These are phyloP conservation scores for Heterochromis multidens DNA, from an alignment of 2,113 vertebrate genomes.

Conservation along the genomic window DNA sequence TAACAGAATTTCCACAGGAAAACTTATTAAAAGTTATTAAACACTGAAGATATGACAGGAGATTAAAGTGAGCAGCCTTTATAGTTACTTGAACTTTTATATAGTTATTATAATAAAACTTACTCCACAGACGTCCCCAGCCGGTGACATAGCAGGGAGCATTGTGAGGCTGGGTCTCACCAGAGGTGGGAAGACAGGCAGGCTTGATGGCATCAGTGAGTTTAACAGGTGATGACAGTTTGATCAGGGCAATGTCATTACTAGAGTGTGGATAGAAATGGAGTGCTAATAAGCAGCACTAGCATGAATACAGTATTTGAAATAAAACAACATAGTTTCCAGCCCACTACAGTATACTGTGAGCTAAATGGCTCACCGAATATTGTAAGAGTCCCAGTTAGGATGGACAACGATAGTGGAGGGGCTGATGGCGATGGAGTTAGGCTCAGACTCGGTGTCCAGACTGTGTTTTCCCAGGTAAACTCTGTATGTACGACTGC, in stretches of 20 bases:
- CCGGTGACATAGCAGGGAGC: constrained; percentile 85
- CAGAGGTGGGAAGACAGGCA: constrained; percentile 78
- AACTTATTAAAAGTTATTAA: neutral
- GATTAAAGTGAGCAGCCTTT: neutral
- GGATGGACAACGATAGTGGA: constrained; percentile 75
- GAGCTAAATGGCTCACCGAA: constrained; percentile 56
- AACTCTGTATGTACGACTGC: constrained; percentile 79
- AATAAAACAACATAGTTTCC: neutral
- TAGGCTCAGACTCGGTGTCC: constrained; percentile 44
- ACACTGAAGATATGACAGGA: neutral
- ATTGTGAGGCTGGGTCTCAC: constrained; percentile 52
- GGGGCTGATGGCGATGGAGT: constrained; percentile 71
- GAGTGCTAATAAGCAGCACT: neutral
- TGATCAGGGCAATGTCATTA: constrained; percentile 91
- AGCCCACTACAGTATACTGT: neutral
- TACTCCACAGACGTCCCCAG: constrained; percentile 91
- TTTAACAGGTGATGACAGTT: constrained; percentile 72
- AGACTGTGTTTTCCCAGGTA: constrained; percentile 83
- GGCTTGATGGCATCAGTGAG: constrained; percentile 70
- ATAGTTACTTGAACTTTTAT: neutral
- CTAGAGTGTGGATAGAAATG: constrained; percentile 59
- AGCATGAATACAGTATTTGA: neutral
- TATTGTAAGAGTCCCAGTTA: constrained; percentile 77
- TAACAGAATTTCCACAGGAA: neutral
- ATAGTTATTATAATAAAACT: constrained; percentile 34